Evolutionary conservation across 30 jellyfish, hydroid and myxozoan species (phyloP), one percentile per base, ranked within the genome.

Genomic region (Clytia hemisphaerica): DNA sequence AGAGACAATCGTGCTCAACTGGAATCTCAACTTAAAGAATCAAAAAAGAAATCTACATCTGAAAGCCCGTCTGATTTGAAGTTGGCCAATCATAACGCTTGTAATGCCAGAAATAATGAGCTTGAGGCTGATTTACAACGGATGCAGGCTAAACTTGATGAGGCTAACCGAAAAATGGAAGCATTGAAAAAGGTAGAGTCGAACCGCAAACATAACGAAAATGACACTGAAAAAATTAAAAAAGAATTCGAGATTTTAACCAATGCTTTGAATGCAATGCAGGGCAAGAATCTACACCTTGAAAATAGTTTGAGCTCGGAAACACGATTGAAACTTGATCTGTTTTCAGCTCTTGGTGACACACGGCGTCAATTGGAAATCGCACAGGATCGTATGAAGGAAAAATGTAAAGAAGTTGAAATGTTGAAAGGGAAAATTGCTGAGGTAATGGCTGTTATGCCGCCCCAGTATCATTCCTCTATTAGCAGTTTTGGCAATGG

Each of bases 371-470:
- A 91, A 67, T 85, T 91, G 51, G 99, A 91, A 60, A 77, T 91
- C 49, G 83, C 64, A 37, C 99, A 82, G 28, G 70, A 71, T 34
- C 99, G 83, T 32, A 53, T 82, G 84, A 72, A 72, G 1, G 54
- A n/a, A 27, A 91, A 91, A 75, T 90, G 85, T 38, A 63, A 73
- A n/a, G 99, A 91, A 72, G 79, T 91, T 67, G 94, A 91, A 42
- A 66, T 73, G 16, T 61, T 82, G 60, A 91, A 78, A 72, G 94
- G 57, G 21, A 82, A 82, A 37, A 83, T 91, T 53, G 99, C 99
- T 14, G 99, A 91, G 72, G 99, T 88, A 14, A 91, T 91, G 99
- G 99, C 99, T 34, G 99, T 91, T 32, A 91, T 91, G 99, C 99
- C 99, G 18, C 93, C 73, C 51, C 89, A 91, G 37, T 91, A 83